Evolutionary conservation across 1,140 invertebrate species (phyloP), one percentile per base, ranked within the genome.

Genomic region (Mizuhopecten yessoensis): DNA sequence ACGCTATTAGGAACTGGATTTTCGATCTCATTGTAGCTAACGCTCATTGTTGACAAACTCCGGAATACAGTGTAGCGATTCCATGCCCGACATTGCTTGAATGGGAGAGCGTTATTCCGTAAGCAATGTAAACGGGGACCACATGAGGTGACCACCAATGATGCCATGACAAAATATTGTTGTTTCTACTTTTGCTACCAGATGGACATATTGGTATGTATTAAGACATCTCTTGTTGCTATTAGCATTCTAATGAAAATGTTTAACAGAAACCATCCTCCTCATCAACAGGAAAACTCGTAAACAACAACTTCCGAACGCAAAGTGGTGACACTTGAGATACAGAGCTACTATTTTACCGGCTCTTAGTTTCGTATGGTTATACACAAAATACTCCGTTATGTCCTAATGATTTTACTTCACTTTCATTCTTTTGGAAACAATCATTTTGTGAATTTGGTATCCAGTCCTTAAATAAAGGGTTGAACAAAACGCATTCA

Each of bases 321-420:
- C n/a, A 29, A 75, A 75, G 57, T 75, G 57, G 57, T 75, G 42
- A n/a, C 57, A 75, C 57, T 75, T 75, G 57, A 29, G 23, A 75
- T 75, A 5, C 29, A 75, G 23, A 75, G 57, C 57, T 75, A 29
- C 57, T 75, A 75, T 75, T 29, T 75, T 29, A 75, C n/a, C 5
- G 11, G 57, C 57, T 75, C 57, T n/a, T 75, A 75, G 57, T 75
- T 75, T 75, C 57, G 57, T 75, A 75, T 75, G 23, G 1, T 29
- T 75, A 17, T 17, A n/a, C 2, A 75, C n/a, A 29, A 29, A 75
- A 9, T 0, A n/a, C 9, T 13, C 17, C 9, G 17, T 17, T 1
- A 45, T 9, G 42, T 45, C 42, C 42, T 45, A 13, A 45, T 20
- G 9, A 45, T 9, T 17, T 45, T 13, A 10, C 9, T 7, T 20